Evolutionary conservation across 1,140 invertebrate species (phyloP).

Genomic region (Aphelinus atriplicis): DNA sequence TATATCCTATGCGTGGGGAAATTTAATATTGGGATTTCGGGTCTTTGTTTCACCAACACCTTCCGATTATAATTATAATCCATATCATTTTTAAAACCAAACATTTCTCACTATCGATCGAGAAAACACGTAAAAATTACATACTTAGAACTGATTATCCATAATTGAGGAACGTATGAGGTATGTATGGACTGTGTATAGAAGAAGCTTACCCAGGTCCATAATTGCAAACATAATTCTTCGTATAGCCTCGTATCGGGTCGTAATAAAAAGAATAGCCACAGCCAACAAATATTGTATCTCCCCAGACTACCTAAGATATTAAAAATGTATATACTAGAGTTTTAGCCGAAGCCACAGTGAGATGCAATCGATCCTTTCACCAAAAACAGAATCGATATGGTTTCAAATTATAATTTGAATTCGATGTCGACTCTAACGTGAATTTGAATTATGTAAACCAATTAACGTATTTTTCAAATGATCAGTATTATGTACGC

Average conservation of each 20-base stretch:
- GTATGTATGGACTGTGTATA: too few species aligned
- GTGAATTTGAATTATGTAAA: too few species aligned
- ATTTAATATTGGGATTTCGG: background rate
- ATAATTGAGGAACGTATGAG: too few species aligned
- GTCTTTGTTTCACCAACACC: slow-evolving; percentile 9
- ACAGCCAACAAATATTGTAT: slow-evolving; percentile 81
- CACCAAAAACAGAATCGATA: background rate
- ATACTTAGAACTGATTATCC: too few species aligned
- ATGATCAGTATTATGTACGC: too few species aligned
- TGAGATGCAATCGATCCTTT: background rate
- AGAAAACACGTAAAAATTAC: too few species aligned
- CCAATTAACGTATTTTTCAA: too few species aligned
- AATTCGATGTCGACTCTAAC: background rate
- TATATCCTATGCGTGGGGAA: background rate
- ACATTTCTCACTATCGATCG: too few species aligned
- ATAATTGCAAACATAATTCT: slow-evolving; percentile 88
- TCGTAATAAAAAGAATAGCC: slow-evolving; percentile 84
- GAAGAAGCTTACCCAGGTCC: slow-evolving; percentile 74
- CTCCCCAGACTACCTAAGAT: slow-evolving; percentile 79
- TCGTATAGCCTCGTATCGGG: slow-evolving; percentile 75
- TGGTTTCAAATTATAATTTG: background rate
- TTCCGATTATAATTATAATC: too few species aligned
- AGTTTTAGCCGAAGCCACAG: background rate
- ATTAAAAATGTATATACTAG: background rate
- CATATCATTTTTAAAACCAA: too few species aligned